Evolutionary conservation across 2,797 vertebrate species (phyloP), one percentile per base, ranked within the genome.

Genomic region (Rallus crepitans): DNA sequence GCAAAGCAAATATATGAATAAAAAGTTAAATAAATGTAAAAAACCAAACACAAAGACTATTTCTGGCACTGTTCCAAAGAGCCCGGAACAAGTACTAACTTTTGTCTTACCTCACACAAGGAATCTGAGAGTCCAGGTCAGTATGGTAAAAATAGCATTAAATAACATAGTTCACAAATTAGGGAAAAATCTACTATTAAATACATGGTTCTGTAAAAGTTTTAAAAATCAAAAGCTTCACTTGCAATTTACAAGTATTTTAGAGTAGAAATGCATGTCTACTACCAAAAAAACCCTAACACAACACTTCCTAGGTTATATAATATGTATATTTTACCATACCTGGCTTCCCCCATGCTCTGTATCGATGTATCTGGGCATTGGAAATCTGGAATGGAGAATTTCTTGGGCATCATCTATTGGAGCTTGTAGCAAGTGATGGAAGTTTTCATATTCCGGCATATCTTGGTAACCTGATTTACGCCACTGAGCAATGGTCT

Each of bases 291-390:
- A 24, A 78, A 23, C 19, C 11, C 15, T 77, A 87, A 75, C 8
- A 24, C 12, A 45, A 23, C 3, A 28, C 60, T 69, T 66, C 42
- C 56, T 40, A 63, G 21, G 57, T 79, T 25, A 84, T 6, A 1
- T 17, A 37, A 52, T 11, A 53, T 2, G 42, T 47, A 15, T 27
- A 52, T 4, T 59, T 73, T 27, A 72, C 40, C 56, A 93, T 94
- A 99, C 99, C 98, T 99, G 99, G 96, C 99, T 99, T 95, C 99
- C 99, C 10, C 99, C 99, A 14, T 99, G 99, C 91, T 99, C 99
- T 2, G 99, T 99, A 97, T 99, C 99, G 23, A 99, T 99, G 89
- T 99, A 99, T 88, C 99, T 98, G 0, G 99, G 99, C 99, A 99
- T 99, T 33, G 99, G 99, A 97, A 99, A 99, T 55, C 99, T 98